Conservation (phyloP, 2,113 vertebrate species). For the Naja naja region DNA sequence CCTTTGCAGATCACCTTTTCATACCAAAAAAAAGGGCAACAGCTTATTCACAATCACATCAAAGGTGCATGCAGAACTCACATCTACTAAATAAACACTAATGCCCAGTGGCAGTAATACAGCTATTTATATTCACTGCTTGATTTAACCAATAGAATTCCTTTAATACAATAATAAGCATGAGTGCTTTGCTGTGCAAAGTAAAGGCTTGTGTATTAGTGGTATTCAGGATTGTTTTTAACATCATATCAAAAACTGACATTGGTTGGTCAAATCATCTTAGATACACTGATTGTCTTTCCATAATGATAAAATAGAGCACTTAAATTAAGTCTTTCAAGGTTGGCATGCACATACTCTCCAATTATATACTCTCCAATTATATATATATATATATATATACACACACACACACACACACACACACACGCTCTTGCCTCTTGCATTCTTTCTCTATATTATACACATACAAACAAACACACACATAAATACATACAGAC, state of each 20-base stretch:
- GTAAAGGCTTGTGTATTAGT: conserved; percentile 65
- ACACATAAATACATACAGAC: not conserved
- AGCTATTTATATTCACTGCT: conserved; percentile 82
- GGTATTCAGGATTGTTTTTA: conserved; percentile 72
- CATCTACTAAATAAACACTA: conserved; percentile 80
- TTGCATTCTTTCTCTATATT: not conserved
- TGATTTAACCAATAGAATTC: conserved; percentile 82
- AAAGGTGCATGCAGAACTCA: conserved; percentile 73
- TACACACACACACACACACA: no score
- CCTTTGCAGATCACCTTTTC: conserved; percentile 77
- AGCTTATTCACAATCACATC: conserved; percentile 76
- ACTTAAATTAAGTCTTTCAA: conserved; percentile 67
- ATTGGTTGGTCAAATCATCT: conserved; percentile 67
- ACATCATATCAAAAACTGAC: conserved; percentile 72
- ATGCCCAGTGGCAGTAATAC: conserved; percentile 81
- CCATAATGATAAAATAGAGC: conserved; percentile 69
- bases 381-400: no score
- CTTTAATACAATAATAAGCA: conserved; percentile 84
- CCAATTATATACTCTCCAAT: no score
- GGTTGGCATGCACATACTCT: conserved; percentile 47
- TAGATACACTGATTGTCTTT: conserved; percentile 74
- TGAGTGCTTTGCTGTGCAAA: conserved; percentile 69
- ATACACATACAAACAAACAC: not conserved
- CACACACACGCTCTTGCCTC: not conserved
- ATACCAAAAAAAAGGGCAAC: conserved; percentile 73